These are phyloP conservation scores for Nothocercus julius DNA, from an alignment of 2,113 vertebrate genomes.

Conservation along the genomic window DNA sequence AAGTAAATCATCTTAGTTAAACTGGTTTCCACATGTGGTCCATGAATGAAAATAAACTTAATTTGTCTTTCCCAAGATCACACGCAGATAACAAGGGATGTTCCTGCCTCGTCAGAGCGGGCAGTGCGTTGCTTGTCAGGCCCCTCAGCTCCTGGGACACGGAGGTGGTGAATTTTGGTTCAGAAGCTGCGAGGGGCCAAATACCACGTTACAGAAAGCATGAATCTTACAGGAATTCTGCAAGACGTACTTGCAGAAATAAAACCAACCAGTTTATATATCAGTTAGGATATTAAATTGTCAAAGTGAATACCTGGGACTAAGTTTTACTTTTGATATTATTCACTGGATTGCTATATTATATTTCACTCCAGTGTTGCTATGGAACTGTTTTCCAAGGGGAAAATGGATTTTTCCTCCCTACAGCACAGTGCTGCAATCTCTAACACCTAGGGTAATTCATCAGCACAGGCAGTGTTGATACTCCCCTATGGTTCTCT, in stretches of 20 bases:
- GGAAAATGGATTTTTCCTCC: conserved; percentile 56
- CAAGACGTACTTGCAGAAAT: neutral
- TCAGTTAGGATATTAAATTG: neutral
- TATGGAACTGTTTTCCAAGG: conserved; percentile 20
- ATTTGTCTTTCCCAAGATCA: neutral
- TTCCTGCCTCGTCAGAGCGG: neutral
- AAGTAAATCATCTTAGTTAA: neutral
- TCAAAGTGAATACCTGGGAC: neutral
- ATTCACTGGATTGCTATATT: too few relatives aligned
- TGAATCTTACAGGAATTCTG: neutral
- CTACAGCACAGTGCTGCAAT: conserved; percentile 75
- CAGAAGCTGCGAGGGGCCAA: neutral
- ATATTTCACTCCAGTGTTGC: conserved; percentile 44
- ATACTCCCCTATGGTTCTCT: conserved; percentile 32
- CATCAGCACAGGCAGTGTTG: conserved; percentile 73
- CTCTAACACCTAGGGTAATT: conserved; percentile 62
- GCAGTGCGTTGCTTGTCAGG: neutral
- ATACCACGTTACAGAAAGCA: neutral
- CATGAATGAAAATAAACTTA: neutral
- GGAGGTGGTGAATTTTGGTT: neutral
- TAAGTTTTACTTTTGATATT: neutral
- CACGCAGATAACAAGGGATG: neutral
- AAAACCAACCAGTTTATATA: neutral
- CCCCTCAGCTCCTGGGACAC: neutral
- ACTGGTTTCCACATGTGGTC: neutral